A percentile compares a stretch with the other conserved stretches of the same genome.
Evolutionary conservation across 2,113 vertebrate genomes (phyloP).

Genomic region (Chiloscyllium plagiosum): DNA sequence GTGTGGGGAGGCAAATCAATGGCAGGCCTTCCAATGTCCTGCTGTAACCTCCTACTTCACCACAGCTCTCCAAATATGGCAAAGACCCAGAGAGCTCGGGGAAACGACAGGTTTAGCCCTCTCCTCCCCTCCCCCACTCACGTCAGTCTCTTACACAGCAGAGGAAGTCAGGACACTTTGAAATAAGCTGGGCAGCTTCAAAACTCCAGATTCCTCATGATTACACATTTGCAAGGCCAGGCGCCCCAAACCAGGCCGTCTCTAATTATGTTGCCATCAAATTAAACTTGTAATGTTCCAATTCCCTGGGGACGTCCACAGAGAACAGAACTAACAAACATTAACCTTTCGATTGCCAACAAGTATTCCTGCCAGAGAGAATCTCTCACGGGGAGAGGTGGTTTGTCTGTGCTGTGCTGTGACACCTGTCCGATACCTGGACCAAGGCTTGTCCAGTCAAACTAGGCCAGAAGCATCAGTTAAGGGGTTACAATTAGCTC

Average conservation of each 20-base stretch:
- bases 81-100: background rate
- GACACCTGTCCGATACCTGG: background rate
- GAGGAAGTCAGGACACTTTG: background rate
- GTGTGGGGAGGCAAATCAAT: background rate
- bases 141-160: conserved; percentile 2
- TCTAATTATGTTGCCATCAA: conserved; percentile 18
- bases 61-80: background rate
- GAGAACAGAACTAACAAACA: background rate
- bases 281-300: background rate
- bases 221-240: background rate
- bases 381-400: background rate
- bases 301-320: background rate
- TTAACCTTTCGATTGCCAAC: background rate
- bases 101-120: background rate
- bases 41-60: background rate
- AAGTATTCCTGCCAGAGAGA: background rate
- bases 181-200: background rate
- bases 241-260: background rate
- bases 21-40: background rate
- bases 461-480: background rate
- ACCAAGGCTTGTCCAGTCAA: background rate
- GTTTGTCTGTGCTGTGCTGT: background rate
- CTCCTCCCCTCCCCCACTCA: conserved; percentile 5
- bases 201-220: background rate
- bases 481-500: background rate